Base-by-base conservation (phyloP, 2,113 vertebrate genomes). In the Lonchura striata region DNA sequence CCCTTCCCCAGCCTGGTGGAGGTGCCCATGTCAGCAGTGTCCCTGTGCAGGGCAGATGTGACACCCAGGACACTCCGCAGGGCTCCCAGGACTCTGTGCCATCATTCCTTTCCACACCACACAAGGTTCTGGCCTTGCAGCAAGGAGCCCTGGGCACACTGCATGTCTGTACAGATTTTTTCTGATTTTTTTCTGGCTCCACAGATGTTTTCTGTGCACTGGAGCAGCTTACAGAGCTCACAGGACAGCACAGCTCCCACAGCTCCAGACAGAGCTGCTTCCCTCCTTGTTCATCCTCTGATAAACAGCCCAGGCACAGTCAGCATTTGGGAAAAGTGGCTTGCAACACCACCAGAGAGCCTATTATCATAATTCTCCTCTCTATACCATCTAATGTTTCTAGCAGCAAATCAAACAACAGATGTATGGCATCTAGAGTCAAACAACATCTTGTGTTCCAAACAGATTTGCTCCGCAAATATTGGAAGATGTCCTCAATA, bases 321-420 rank as follows among this genome's bases (percentile, higher is more conserved):
- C 88, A 78, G 70, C 42, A 25, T 31, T 47, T 70, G 22, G 59
- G 65, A 66, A 50, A 65, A 90, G 86, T 8, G 28, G 4, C 23
- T 74, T 46, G 7, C 15, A 64, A 8, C 44, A 57, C 6, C 42
- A n/a, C 47, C 46, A 56, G 42, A n/a, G 68, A 66, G 27, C 42
- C 68, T 31, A 15, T 33, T 35, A 75, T 23, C 25, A 7, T 57
- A 41, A 41, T 87, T 82, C 56, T 83, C 37, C 33, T 47, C 56
- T 31, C 70, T 82, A 70, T 31, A 35, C 5, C 15, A 63, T 60
- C 52, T n/a, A n/a, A 11, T 41, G 25, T 28, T 88, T 56, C 33
- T 49, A 69, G 44, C 61, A 91, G 72, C 63, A 88, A 91, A 75
- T 71, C 64, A 85, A 92, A 77, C 66, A 80, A 86, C 72, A 94